phyloP scores from a whole-genome alignment of 2,888 invertebrate genomes.

The Automeris io region DNA sequence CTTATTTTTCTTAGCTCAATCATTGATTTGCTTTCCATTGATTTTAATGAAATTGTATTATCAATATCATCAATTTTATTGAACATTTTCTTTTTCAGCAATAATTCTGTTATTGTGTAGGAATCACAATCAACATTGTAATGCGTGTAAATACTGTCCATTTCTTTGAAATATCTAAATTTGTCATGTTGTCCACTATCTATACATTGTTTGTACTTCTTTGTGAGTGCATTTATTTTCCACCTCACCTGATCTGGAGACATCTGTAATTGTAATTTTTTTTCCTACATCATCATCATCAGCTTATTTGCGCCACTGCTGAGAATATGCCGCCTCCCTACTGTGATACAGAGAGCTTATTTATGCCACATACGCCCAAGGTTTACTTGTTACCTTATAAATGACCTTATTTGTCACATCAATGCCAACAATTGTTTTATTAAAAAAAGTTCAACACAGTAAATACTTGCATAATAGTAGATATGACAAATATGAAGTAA shows the following conservation, averaged over 20 bases:
- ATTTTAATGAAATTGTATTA: slow-evolving; percentile 11
- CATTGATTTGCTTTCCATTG: slow-evolving; percentile 34
- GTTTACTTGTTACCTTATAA: too few relatives aligned
- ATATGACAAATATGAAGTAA: too few relatives aligned
- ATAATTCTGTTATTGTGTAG: slow-evolving; percentile 25
- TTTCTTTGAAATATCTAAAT: slow-evolving; percentile 42
- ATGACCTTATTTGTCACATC: too few relatives aligned
- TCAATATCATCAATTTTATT: slow-evolving; percentile 10
- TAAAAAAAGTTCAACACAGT: too few relatives aligned
- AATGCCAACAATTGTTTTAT: too few relatives aligned
- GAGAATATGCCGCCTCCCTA: too few relatives aligned
- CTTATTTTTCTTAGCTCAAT: slow-evolving; percentile 42
- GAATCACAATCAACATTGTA: slow-evolving; percentile 38
- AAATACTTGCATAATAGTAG: too few relatives aligned
- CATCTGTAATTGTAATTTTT: slow-evolving; percentile 26
- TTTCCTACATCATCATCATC: background rate
- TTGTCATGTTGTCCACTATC: slow-evolving; percentile 34
- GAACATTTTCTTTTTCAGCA: slow-evolving; percentile 23
- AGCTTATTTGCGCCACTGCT: too few relatives aligned
- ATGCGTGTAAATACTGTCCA: slow-evolving; percentile 40
- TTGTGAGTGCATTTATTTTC: slow-evolving; percentile 51
- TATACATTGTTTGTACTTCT: slow-evolving; percentile 42
- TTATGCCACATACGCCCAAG: too few relatives aligned
- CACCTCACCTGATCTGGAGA: slow-evolving; percentile 44
- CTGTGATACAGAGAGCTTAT: too few relatives aligned